Evolutionary conservation across 2,888 invertebrate genomes (phyloP), one percentile per base, ranked within the genome.

Genomic region (Chaitophorus viminalis): DNA sequence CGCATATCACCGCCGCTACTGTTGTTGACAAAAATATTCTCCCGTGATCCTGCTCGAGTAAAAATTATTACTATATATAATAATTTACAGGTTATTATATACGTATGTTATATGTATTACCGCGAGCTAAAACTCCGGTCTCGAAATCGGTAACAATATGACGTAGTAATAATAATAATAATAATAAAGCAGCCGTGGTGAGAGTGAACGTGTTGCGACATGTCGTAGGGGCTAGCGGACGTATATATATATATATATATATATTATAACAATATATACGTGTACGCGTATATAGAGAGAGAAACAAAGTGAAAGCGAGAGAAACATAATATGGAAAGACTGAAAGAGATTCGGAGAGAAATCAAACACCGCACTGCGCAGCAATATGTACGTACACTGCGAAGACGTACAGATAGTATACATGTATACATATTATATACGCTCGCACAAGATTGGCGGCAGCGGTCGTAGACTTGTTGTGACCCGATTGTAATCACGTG

Each of bases 401-500:
- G 3, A 21, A 60, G 25, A 60, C 60, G 6, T 5, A 60, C 60
- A 21, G 21, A 60, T 60, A 60, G 2, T 60, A 60, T 25, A 3
- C 25, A 39, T 39, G 6, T 39, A 39, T 39, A 39, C 6, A 39
- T 39, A 39, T 39, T 18, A 54, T 11, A 9, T 60, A 29, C 29
- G 29, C 70, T 29, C 70, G 70, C 70, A 36, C 54, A 68, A 31
- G 75, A 65, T 84, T 60, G 75, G 29, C n/a, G 60, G 54, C 65
- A 65, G 33, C 82, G 31, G 33, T n/a, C 25, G 68, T 72, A 82
- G 72, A 82, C 83, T 77, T 54, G 46, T 77, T 68, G 77, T 85
- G 84, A 85, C 84, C 84, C 84, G 84, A 85, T 85, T 85, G 84
- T 77, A 77, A 85, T 85, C 84, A 77, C 77, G 75, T 85, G 84